Conservation (phyloP, 2,888 invertebrate genomes). For the Thumatha senex region DNA sequence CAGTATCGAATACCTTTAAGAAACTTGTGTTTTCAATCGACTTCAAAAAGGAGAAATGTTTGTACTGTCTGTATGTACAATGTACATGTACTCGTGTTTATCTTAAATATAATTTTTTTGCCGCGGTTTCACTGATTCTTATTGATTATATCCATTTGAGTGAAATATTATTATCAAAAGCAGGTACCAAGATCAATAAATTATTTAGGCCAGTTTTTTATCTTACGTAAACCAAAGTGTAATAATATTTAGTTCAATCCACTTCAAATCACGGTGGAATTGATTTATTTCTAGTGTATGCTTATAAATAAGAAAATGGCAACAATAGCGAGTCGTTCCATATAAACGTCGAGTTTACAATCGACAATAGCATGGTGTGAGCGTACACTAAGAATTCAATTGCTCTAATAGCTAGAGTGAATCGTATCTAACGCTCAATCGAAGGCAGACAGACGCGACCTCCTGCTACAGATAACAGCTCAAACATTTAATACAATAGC, state of each 20-base stretch:
- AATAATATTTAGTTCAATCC: background rate
- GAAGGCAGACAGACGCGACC: constrained; percentile 20
- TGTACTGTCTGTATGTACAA: too few relatives aligned
- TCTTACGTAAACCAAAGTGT: too few relatives aligned
- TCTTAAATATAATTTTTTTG: too few relatives aligned
- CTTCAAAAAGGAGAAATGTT: too few relatives aligned
- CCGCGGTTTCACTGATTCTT: too few relatives aligned
- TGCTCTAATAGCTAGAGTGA: constrained; percentile 26
- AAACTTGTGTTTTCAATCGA: too few relatives aligned
- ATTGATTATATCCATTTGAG: too few relatives aligned
- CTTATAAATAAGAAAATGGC: background rate
- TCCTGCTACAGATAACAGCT: constrained; percentile 6
- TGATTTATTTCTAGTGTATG: background rate
- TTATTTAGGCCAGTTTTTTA: too few relatives aligned
- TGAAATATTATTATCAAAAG: too few relatives aligned
- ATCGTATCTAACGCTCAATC: constrained; percentile 30
- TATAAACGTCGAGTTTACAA: background rate
- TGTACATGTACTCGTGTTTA: too few relatives aligned
- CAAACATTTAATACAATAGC: constrained; percentile 23
- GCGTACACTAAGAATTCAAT: constrained; percentile 22
- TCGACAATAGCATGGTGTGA: constrained; percentile 3
- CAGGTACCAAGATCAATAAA: too few relatives aligned
- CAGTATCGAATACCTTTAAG: too few relatives aligned
- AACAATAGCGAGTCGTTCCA: background rate
- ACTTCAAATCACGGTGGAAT: background rate